These are phyloP conservation scores for Lucilia sericata DNA, from an alignment of 1,140 invertebrate species.

Conservation along the genomic window DNA sequence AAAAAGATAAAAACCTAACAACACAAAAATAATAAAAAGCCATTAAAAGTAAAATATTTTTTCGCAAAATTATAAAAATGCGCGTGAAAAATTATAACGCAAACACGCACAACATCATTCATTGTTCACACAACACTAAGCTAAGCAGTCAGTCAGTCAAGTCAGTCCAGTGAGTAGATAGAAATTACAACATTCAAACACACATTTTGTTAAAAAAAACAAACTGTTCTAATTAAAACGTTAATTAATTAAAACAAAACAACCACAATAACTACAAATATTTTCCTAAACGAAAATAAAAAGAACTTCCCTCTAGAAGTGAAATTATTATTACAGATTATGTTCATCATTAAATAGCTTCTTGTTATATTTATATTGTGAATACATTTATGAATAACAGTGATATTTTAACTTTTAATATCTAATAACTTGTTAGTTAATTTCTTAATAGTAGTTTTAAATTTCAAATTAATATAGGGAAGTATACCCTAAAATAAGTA, in stretches of 20 bases:
- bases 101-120: background rate
- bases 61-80: background rate
- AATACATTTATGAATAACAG: background rate
- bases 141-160: background rate
- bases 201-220: background rate
- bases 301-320: background rate
- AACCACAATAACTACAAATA: background rate
- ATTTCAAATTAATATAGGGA: no score
- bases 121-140: conserved; percentile 20
- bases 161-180: background rate
- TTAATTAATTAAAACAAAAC: conserved; percentile 25
- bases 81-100: conserved; percentile 8
- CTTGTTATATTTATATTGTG: background rate
- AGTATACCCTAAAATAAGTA: no score
- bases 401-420: background rate
- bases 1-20: background rate
- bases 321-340: background rate
- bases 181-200: background rate
- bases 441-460: no score
- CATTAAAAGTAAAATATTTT: background rate
- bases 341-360: background rate
- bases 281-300: background rate
- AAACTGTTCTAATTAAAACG: conserved; percentile 10
- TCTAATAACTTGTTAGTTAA: no score
- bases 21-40: background rate